These are phyloP conservation scores for Rafetus swinhoei DNA, from an alignment of 2,113 vertebrate species.

Conservation along the genomic window DNA sequence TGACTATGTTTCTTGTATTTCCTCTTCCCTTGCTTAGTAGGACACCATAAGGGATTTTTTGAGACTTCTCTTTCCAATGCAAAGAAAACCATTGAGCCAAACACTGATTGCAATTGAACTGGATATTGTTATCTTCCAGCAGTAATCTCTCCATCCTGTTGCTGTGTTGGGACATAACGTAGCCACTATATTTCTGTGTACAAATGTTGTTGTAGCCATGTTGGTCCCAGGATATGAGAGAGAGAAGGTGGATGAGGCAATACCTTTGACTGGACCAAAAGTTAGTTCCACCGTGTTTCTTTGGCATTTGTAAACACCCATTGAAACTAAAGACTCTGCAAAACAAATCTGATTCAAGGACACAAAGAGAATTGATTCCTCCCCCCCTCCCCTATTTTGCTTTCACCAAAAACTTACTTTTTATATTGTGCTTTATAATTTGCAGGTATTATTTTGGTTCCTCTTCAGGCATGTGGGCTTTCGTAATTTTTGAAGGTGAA, in stretches of 20 bases:
- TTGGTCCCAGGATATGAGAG: neutral
- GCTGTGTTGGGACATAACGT: neutral
- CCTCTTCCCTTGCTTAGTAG: constrained; percentile 22
- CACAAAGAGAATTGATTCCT: neutral
- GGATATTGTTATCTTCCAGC: neutral
- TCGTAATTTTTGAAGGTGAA: constrained; percentile 17
- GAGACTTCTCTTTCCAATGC: neutral
- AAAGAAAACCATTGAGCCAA: neutral
- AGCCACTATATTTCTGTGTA: neutral
- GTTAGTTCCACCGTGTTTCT: neutral
- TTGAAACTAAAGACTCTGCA: neutral
- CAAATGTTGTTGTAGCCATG: neutral
- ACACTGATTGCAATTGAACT: constrained; percentile 15
- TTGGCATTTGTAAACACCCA: neutral
- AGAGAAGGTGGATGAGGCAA: neutral
- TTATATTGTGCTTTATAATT: constrained; percentile 5
- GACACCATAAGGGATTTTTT: neutral
- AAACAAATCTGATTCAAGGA: constrained; percentile 4
- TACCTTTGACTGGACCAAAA: neutral
- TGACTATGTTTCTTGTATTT: neutral
- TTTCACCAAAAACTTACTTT: constrained; percentile 47
- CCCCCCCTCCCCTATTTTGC: neutral
- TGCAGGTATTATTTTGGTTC: constrained; percentile 21
- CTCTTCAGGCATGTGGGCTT: neutral
- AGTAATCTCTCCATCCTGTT: neutral